A percentile compares a stretch with the other conserved stretches of the same genome.
These are phyloP conservation scores for Idaea dimidiata DNA, from an alignment of 2,888 invertebrate genomes.

Conservation along the genomic window DNA sequence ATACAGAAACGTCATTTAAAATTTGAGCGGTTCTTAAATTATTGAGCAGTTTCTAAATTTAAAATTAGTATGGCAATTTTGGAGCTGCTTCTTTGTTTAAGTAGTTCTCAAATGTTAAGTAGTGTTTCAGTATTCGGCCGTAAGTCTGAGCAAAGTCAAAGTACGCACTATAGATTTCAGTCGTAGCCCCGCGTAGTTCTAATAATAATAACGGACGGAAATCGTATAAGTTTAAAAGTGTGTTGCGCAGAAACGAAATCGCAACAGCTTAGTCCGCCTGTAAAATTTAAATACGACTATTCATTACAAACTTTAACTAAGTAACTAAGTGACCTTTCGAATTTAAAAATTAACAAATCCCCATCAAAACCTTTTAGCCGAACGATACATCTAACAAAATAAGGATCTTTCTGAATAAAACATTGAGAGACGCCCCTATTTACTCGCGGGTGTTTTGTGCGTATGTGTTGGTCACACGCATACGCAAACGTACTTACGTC, in stretches of 20 bases:
- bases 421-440: conserved; percentile 45
- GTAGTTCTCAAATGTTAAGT: too few relatives aligned
- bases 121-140: too few relatives aligned
- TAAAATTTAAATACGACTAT: background rate
- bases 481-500: background rate
- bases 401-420: conserved; percentile 49
- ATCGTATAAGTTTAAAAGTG: background rate
- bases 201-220: too few relatives aligned
- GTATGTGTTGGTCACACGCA: conserved; percentile 13
- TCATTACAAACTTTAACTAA: conserved; percentile 4
- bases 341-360: conserved; percentile 16
- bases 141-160: too few relatives aligned
- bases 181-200: too few relatives aligned
- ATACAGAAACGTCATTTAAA: too few relatives aligned
- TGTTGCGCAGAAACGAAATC: background rate
- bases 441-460: conserved; percentile 15
- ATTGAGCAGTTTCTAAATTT: too few relatives aligned
- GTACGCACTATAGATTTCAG: too few relatives aligned
- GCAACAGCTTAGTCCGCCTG: background rate
- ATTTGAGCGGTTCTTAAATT: too few relatives aligned
- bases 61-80: too few relatives aligned
- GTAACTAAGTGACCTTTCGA: conserved; percentile 4
- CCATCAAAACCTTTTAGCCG: conserved; percentile 14
- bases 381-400: conserved; percentile 20
- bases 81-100: too few relatives aligned